phyloP scores from a whole-genome alignment of 2,888 invertebrate genomes.

The Lagria hirta region DNA sequence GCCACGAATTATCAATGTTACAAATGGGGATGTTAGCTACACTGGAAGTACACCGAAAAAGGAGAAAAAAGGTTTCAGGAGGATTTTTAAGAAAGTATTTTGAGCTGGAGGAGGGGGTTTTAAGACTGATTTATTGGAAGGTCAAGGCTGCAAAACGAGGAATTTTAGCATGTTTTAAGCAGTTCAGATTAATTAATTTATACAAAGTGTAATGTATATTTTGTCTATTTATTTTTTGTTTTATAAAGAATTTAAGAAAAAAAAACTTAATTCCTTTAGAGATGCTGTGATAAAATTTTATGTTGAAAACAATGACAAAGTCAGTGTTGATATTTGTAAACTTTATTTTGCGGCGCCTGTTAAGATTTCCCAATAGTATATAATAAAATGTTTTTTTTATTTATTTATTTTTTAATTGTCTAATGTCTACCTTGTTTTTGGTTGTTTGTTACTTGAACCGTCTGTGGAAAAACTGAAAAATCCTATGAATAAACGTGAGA shows the following conservation, averaged over 20 bases:
- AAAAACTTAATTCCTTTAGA: slow-evolving; percentile 23
- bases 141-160: slow-evolving; percentile 1
- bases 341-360: slow-evolving; percentile 20
- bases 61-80: slow-evolving; percentile 69
- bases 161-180: slow-evolving; percentile 4
- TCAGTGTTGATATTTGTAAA: slow-evolving; percentile 17
- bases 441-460: too few relatives aligned
- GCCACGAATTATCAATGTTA: slow-evolving; percentile 28
- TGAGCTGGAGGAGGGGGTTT: slow-evolving; percentile 25
- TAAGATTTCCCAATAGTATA: too few relatives aligned
- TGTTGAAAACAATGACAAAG: slow-evolving; percentile 11
- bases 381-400: too few relatives aligned
- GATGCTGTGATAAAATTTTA: slow-evolving; percentile 25
- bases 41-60: slow-evolving; percentile 54
- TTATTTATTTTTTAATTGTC: too few relatives aligned
- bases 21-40: slow-evolving; percentile 30
- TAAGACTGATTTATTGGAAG: slow-evolving; percentile 27
- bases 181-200: slow-evolving; percentile 24
- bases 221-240: slow-evolving; percentile 20
- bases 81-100: slow-evolving; percentile 79
- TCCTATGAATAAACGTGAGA: too few relatives aligned
- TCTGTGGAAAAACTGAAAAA: too few relatives aligned
- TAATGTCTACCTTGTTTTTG: too few relatives aligned
- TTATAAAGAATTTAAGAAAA: slow-evolving; percentile 4
- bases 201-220: slow-evolving; percentile 23